These are phyloP conservation scores for Himalopsyche japonica DNA, from an alignment of 2,888 invertebrate species.

Conservation along the genomic window DNA sequence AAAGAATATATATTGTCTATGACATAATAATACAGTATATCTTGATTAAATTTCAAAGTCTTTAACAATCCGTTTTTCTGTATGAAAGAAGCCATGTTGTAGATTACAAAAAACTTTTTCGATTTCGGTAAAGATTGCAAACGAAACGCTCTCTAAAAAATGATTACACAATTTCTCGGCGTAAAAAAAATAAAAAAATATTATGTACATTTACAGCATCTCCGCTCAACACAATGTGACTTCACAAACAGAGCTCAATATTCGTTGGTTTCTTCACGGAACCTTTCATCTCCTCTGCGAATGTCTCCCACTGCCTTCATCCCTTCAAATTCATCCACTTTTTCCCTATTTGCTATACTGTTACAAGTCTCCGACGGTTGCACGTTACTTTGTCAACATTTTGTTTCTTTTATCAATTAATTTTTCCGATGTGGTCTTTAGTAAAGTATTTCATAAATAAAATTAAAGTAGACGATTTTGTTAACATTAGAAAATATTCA, in stretches of 20 bases:
- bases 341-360: not conserved
- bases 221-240: not conserved
- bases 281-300: conserved; percentile 1
- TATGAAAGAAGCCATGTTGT: too few species aligned
- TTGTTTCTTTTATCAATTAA: too few species aligned
- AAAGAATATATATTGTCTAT: too few species aligned
- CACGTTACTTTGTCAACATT: not conserved
- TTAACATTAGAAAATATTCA: too few species aligned
- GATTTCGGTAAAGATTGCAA: not conserved
- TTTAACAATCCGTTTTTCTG: too few species aligned
- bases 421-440: too few species aligned
- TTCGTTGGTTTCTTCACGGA: not conserved
- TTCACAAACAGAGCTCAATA: not conserved
- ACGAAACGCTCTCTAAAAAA: not conserved
- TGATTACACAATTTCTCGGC: not conserved
- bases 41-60: too few species aligned
- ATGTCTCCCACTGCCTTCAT: not conserved
- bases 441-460: too few species aligned
- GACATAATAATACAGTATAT: too few species aligned
- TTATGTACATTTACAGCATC: not conserved
- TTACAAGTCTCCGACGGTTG: not conserved
- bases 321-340: not conserved
- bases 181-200: not conserved
- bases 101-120: not conserved
- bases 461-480: too few species aligned